Base-by-base conservation (phyloP, 2,888 invertebrate genomes). In the Metallyticus violacea region DNA sequence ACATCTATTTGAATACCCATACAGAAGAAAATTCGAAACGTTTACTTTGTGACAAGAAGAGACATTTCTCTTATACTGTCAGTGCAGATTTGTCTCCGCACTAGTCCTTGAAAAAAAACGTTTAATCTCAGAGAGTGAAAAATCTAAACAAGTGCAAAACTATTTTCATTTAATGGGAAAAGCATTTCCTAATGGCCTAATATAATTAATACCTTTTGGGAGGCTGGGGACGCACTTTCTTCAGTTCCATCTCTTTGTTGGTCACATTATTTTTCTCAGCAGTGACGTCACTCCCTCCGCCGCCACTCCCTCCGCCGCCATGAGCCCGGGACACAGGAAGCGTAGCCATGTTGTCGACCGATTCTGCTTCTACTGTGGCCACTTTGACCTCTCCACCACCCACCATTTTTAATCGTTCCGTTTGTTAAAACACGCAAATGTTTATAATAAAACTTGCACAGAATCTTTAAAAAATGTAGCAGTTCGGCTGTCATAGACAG, bases 201-300 rank as follows among this genome's bases (percentile, higher is more conserved):
- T 40, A 15, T 7, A 82, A 29, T 85, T 88, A 91, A 92, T 95
- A 97, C 97, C 96, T 97, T 93, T 96, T 96, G 89, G 96, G 95
- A 84, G 97, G 97, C 90, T 96, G 96, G 89, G 96, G 96, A 92
- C 96, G 95, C 87, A 97, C 97, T 91, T 96, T 96, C 93, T 96
- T 96, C 88, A 97, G 93, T 92, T 97, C 97, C 96, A 97, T 96
- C 92, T 97, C 96, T 94, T 96, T 96, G 93, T 96, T 96, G 89
- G 96, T 95, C 87, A 95, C 95, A 91, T 96, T 96, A 91, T 96
- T 96, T 92, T 96, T 96, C 92, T 97, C 97, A 86, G 96, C 96
- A 89, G 95, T 95, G 90, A 92, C 92, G 90, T 92, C 89, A 89
- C 90, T 88, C 86, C 88, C 81, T 88, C 89, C 88, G 89, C 89